Conservation (phyloP, 2,113 vertebrate species). For the Hiodon alosoides region DNA sequence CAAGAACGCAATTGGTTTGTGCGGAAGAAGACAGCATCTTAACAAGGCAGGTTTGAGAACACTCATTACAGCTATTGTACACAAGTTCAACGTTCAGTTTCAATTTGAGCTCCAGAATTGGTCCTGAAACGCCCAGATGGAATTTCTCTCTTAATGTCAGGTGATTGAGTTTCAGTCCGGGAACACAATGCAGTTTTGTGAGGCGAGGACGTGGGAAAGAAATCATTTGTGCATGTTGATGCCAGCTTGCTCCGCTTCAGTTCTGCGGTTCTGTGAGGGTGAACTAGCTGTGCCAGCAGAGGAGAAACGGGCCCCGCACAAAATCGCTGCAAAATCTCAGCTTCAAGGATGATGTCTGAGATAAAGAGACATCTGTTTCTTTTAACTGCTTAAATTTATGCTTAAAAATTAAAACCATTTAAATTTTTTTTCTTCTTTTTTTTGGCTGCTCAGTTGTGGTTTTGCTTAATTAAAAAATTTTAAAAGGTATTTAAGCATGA, state of each 20-base stretch:
- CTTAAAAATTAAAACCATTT: too few relatives aligned
- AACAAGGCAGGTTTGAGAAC: background rate
- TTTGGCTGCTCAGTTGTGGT: too few relatives aligned
- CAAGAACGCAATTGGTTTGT: background rate
- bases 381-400: too few relatives aligned
- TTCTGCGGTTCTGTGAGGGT: background rate
- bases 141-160: constrained; percentile 38
- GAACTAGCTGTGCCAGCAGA: background rate
- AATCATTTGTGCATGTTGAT: background rate
- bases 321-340: too few relatives aligned
- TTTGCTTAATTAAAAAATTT: too few relatives aligned
- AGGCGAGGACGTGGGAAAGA: constrained; percentile 24
- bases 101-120: background rate
- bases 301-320: too few relatives aligned
- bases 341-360: too few relatives aligned
- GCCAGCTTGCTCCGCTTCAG: background rate
- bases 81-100: background rate
- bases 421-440: too few relatives aligned
- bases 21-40: background rate
- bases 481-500: too few relatives aligned
- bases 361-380: too few relatives aligned
- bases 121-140: constrained; percentile 15
- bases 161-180: constrained; percentile 20
- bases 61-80: background rate
- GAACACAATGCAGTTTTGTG: background rate